Base-by-base conservation (phyloP, 1,140 invertebrate genomes). In the Steinernema khuongi region DNA sequence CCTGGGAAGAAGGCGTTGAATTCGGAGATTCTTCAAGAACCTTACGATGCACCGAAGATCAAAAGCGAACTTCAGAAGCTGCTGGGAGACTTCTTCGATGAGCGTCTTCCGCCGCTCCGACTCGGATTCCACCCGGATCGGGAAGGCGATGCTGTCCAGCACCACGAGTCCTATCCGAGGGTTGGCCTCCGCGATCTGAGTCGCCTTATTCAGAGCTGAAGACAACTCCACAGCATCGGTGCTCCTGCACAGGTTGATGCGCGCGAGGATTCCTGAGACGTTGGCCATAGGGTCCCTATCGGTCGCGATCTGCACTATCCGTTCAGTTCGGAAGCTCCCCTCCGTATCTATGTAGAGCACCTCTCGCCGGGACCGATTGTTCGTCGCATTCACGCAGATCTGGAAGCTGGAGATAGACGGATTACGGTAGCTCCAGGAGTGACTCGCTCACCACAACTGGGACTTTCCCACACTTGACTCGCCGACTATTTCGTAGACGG, bases 141-240 rank as follows among this genome's bases (percentile, higher is more conserved):
- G 50, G 50, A 60, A 60, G 7, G 50, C 50, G 50, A 60, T 26
- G 50, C 50, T 60, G 50, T 60, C 50, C 4, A 60, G 50, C 11
- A 60, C 50, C 4, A 60, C 50, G 50, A 60, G 50, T 11, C 50
- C 50, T 7, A 60, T 60, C 7, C 22, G 11, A 7, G 50, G 50
- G 26, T 60, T 26, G 14, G 50, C 50, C 4, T 26, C 11, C 4
- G 50, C 50, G 11, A 60, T 7, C 26, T 11, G 4, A 14, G 26
- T 26, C 11, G 50, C 50, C 26, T 60, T 14, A 26, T 26, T 26
- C 11, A 60, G 50, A 14, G 50, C 50, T 7, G 50, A 60, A 60
- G 7, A n/a, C 11, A 60, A 26, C 22, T 60, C 50, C 11, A 60
- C 22, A 4, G 50, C 50, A 22, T 60, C 50, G 4, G 22, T 60